Evolutionary conservation across 2,797 vertebrate species (phyloP), one percentile per base, ranked within the genome.

Genomic region (Staurois parvus): DNA sequence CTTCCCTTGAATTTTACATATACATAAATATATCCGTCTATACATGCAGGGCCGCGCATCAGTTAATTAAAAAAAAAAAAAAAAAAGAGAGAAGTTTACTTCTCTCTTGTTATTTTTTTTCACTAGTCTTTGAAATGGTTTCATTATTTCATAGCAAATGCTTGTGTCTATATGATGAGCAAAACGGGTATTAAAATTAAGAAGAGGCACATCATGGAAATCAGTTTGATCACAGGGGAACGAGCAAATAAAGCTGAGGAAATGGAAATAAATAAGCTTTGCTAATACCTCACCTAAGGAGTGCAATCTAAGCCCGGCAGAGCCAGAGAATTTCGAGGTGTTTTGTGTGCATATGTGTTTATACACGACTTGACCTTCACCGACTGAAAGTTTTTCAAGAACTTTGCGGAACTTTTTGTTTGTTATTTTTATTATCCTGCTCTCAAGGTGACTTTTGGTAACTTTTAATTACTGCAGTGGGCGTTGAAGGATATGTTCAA

Each of bases 131-230:
- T 93, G 93, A 95, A 95, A 96, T 93, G 94, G 93, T 95, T 96
- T 96, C 95, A 97, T 97, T 98, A 97, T 97, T 97, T 96, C 95
- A 94, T 93, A 93, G 93, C 92, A 95, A 95, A 92, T 95, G 97
- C 94, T 97, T 96, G 95, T 97, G 96, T 97, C 96, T 97, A 96
- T 97, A 95, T 97, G 97, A 96, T 95, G 95, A 98, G 96, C 95
- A 95, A 97, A 98, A 98, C 95, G 95, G 95, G 96, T 97, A 97
- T 98, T 98, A 98, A 97, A 97, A 97, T 97, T 96, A 98, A 97
- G 96, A 96, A 96, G 96, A 96, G 96, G 97, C 97, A 97, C 96
- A 96, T 97, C 94, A 96, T 96, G 95, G 96, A 96, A 98, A 98
- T 98, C 96, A 96, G 96, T 95, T 95, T 94, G 96, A 96, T 96